A percentile compares a stretch with the other conserved stretches of the same genome.
phyloP scores from a whole-genome alignment of 2,888 invertebrate species.

The Nephrotoma guestfalica region DNA sequence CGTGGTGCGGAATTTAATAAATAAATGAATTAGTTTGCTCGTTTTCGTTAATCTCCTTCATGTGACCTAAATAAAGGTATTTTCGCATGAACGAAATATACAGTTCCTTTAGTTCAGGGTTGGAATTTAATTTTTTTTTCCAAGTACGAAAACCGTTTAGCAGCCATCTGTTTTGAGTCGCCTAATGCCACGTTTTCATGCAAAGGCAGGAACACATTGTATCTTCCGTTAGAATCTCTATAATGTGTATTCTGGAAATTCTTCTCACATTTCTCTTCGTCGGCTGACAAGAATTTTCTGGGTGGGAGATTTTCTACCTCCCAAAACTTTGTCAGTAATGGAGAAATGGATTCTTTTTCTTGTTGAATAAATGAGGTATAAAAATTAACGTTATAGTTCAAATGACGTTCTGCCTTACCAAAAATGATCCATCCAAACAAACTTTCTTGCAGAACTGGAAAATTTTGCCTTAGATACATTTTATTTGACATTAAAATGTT shows the following conservation, averaged over 20 bases:
- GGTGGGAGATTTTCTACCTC: slow-evolving; percentile 12
- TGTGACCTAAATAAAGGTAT: slow-evolving; percentile 14
- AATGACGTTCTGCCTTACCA: background rate
- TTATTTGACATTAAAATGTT: background rate
- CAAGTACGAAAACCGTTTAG: slow-evolving; percentile 12
- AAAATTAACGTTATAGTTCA: background rate
- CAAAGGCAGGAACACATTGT: slow-evolving; percentile 13
- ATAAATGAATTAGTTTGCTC: background rate
- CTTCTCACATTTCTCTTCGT: slow-evolving; percentile 12
- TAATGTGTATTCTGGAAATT: slow-evolving; percentile 12
- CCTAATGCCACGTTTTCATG: slow-evolving; percentile 6
- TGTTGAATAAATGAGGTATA: background rate
- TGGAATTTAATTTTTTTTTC: slow-evolving; percentile 13
- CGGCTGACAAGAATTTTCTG: background rate
- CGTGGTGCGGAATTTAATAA: slow-evolving; percentile 14
- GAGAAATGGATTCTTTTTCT: background rate
- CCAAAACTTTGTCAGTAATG: slow-evolving; percentile 11
- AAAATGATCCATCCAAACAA: background rate
- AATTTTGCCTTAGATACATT: background rate
- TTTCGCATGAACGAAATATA: slow-evolving; percentile 15
- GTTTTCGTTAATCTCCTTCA: slow-evolving; percentile 7
- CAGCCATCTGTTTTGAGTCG: slow-evolving; percentile 5
- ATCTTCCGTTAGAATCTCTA: slow-evolving; percentile 10
- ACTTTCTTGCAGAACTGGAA: background rate
- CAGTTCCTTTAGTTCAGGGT: slow-evolving; percentile 10